These are phyloP conservation scores for Eurois occulta DNA, from an alignment of 2,888 invertebrate genomes.

Conservation along the genomic window DNA sequence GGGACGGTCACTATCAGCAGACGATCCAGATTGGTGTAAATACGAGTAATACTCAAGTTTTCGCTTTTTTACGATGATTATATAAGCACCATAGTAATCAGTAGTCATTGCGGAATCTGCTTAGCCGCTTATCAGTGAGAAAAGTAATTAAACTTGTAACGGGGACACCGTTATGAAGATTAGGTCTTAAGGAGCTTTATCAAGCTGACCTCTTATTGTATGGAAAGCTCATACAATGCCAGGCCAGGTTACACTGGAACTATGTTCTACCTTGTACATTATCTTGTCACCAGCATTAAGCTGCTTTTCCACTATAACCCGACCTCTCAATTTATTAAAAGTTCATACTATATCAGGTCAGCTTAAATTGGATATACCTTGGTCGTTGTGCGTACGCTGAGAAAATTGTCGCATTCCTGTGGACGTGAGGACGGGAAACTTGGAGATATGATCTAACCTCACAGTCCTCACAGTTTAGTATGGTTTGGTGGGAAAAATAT, in stretches of 20 bases:
- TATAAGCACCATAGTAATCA: not conserved
- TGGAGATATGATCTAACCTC: constrained; percentile 10
- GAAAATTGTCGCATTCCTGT: constrained; percentile 28
- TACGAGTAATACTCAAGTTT: not conserved
- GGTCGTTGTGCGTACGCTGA: not conserved
- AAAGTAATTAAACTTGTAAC: constrained; percentile 17
- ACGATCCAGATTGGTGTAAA: not conserved
- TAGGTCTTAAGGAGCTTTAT: constrained; percentile 6
- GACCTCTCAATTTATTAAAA: not conserved
- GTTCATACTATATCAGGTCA: not conserved
- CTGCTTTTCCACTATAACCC: not conserved
- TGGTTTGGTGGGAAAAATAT: constrained; percentile 19
- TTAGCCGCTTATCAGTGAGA: not conserved
- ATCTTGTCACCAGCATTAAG: not conserved
- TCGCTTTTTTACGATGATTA: not conserved
- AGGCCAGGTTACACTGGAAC: not conserved
- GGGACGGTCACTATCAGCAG: not conserved
- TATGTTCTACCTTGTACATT: not conserved
- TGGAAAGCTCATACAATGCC: not conserved
- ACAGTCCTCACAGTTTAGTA: not conserved
- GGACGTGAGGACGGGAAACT: constrained; percentile 14
- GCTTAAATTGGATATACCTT: not conserved
- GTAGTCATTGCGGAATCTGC: constrained; percentile 4
- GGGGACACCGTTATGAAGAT: constrained; percentile 19
- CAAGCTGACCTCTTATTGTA: not conserved